Percentiles rank a stretch among this genome's conserved stretches.
Evolutionary conservation across 2,888 invertebrate genomes (phyloP).

Genomic region (Ceraclea dissimilis): DNA sequence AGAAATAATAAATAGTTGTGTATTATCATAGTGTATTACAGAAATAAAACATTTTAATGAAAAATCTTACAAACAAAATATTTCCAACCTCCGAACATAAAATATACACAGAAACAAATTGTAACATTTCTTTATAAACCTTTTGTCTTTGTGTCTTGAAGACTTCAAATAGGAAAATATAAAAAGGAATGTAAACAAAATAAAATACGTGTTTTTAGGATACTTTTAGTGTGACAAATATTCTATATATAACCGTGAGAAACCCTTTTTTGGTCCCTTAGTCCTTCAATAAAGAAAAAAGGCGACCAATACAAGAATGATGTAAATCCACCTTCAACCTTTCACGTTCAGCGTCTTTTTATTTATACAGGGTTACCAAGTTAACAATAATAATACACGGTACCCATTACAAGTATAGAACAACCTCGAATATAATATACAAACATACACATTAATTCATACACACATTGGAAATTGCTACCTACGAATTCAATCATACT

Average conservation of each 20-base stretch:
- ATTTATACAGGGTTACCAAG: neutral
- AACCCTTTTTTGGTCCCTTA: neutral
- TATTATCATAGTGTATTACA: no score
- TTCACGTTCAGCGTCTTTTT: neutral
- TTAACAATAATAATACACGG: no score
- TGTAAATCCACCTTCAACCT: neutral
- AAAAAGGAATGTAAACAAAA: neutral
- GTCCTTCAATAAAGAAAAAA: neutral
- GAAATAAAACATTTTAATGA: no score
- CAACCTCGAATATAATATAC: no score
- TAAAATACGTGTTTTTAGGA: neutral
- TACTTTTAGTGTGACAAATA: constrained; percentile 1
- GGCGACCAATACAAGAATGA: neutral
- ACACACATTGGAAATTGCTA: no score
- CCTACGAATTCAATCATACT: no score
- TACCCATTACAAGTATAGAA: no score
- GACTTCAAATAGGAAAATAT: neutral
- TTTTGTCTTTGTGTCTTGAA: neutral
- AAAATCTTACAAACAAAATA: no score
- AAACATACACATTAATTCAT: no score
- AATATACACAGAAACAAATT: no score
- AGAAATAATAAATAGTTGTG: no score
- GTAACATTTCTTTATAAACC: neutral
- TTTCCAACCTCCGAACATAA: no score
- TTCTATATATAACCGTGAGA: neutral